Evolutionary conservation across 2,888 invertebrate species (phyloP), one percentile per base, ranked within the genome.

Genomic region (Lasioglossum marginatum): DNA sequence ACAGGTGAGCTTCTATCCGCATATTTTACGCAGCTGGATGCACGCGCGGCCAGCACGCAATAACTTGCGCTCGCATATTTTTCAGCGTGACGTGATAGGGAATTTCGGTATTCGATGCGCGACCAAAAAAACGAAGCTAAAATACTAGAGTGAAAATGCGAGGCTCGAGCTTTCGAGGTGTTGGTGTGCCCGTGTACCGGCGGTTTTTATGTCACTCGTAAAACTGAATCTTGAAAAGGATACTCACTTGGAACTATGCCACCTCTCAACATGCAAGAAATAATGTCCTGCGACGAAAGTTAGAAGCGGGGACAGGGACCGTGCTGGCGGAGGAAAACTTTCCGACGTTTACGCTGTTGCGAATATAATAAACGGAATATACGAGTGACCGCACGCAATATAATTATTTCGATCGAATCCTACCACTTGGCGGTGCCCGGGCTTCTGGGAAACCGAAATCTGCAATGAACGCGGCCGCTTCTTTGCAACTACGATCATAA

Each of bases 161-260:
- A 6, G 10, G 1, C 19, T 68, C 10, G 66, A 68, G 34, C 5
- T 37, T 8, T 3, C 27, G 52, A 27, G 66, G 34, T 19, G 34
- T 66, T 37, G 34, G 37, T 68, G 37, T 37, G 19, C 1, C 19
- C 10, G 60, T 23, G 23, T 68, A 34, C 23, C 19, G 37, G 19
- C 3, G 34, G 19, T 68, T 68, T 68, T 68, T 68, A 68, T 68
- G 66, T 23, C 66, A 10, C 66, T 68, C 66, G 66, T 68, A 68
- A 68, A 68, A 68, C 37, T 68, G 37, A 68, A 23, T 68, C 66
- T 34, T 23, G 37, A 68, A 63, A 68, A 14, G 66, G 34, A 19
- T 19, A 34, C 66, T 6, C 66, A 8, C 37, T 23, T 68, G 66
- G 66, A 68, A 68, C 66, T 34, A 37, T 34, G 66, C 66, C 66